Evolutionary conservation across 1,140 invertebrate species (phyloP), one percentile per base, ranked within the genome.

Genomic region (Stenopsyche tienmushanensis): DNA sequence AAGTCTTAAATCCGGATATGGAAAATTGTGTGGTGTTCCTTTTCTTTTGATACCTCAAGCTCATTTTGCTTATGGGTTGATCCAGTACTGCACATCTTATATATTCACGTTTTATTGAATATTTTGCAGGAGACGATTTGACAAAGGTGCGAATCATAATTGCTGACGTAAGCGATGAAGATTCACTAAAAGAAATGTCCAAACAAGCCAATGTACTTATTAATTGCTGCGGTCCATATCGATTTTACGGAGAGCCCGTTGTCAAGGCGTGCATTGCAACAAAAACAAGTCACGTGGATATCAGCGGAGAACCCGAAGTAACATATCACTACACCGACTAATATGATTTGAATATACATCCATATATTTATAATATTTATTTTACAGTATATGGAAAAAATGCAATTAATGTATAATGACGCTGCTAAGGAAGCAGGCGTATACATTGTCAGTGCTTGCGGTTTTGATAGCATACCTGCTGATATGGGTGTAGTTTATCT

Each of bases 141-240:
- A 82, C 81, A 1, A 75, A 85, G 21, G 83, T 87, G 7, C 84
- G 85, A 42, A 80, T 90, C 3, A 84, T 96, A 17, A 77, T 92
- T 54, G 93, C 92, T 5, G 92, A 97, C 76, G 78, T 93, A 0
- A 82, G 83, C 18, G 85, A 93, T 77, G 79, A 86, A 63, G 76
- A 85, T 3, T 91, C 90, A 0, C 73, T 97, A 2, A 74, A 81
- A 20, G 79, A 83, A 47, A 96, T 97, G 92, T 88, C 91, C 58
- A 74, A 81, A 53, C 81, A 86, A 72, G 83, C 89, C 1, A 88
- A 83, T 72, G 82, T 95, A 1, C 70, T 98, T 10, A 80, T 95
- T 0, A 97, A 95, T 75, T 93, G 90, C 80, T 91, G 91, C 67
- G 95, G 94, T 1, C 94, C 94, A 34, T 98, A 94, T 77, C 82